Conservation (phyloP, 2,113 vertebrate genomes). For the Oriolus oriolus region DNA sequence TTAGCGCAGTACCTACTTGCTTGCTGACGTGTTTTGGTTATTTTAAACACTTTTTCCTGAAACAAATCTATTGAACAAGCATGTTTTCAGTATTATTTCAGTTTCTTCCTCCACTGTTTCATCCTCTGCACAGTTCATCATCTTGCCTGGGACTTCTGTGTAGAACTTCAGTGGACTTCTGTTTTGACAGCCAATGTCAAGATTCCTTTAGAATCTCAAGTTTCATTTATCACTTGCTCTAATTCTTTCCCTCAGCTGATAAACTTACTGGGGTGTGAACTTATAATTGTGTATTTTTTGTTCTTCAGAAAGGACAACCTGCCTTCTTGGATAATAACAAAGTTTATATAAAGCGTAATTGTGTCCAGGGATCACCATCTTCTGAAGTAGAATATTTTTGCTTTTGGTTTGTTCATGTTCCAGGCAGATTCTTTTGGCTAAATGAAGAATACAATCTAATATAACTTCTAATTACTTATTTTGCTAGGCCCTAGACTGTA, state of each 20-base stretch:
- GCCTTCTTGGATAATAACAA: background rate
- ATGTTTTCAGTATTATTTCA: background rate
- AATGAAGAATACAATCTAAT: background rate
- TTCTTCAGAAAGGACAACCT: background rate
- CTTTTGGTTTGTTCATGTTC: background rate
- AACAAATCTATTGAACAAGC: background rate
- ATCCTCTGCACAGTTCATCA: background rate
- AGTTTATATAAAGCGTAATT: background rate
- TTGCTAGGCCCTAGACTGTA: background rate
- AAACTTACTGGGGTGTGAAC: background rate
- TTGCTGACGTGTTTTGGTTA: background rate
- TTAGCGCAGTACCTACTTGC: background rate
- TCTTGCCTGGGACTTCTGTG: background rate
- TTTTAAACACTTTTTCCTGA: background rate
- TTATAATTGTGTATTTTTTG: background rate
- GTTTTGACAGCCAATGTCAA: background rate
- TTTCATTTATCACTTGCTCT: background rate
- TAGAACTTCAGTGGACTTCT: background rate
- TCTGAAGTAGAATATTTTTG: background rate
- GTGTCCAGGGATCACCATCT: background rate
- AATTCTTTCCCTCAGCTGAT: background rate
- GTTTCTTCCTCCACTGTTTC: background rate
- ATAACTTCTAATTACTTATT: background rate
- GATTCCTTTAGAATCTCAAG: background rate
- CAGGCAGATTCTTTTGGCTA: background rate